A percentile compares a stretch with the other conserved stretches of the same genome.
These are phyloP conservation scores for Cyprinella venusta DNA, from an alignment of 2,797 vertebrate species.

Conservation along the genomic window DNA sequence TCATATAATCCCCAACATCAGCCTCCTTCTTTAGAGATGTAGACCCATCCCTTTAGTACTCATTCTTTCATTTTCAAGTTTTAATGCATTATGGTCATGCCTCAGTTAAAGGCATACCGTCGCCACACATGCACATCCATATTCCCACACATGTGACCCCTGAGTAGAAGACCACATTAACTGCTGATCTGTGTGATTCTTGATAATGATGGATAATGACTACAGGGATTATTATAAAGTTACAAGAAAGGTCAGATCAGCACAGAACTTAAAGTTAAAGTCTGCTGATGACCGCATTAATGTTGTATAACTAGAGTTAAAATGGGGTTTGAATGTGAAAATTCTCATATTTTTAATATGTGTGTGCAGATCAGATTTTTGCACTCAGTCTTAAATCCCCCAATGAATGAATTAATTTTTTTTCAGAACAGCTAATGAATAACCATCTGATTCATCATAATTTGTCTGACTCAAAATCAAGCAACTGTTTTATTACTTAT, in stretches of 20 bases:
- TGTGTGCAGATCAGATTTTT: background rate
- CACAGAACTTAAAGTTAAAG: conserved; percentile 64
- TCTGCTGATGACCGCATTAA: conserved; percentile 76
- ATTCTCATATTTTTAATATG: conserved; percentile 66
- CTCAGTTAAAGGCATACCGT: conserved; percentile 7
- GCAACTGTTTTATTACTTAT: background rate
- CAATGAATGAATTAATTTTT: background rate
- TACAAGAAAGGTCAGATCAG: conserved; percentile 70
- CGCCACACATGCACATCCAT: background rate
- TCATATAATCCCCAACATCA: conserved; percentile 68
- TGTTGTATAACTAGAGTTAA: conserved; percentile 75
- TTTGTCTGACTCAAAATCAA: background rate
- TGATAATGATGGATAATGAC: conserved; percentile 47
- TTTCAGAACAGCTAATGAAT: background rate
- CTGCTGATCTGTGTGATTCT: conserved; percentile 29
- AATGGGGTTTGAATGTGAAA: conserved; percentile 68
- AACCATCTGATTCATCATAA: background rate
- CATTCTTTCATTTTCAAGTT: background rate
- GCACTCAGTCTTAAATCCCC: background rate
- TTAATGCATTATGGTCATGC: conserved; percentile 17
- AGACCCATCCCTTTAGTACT: conserved; percentile 12
- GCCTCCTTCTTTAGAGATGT: conserved; percentile 41
- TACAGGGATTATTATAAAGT: conserved; percentile 64
- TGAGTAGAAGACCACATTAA: conserved; percentile 5
- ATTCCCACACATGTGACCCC: conserved; percentile 11